A percentile compares a stretch with the other conserved stretches of the same genome.
phyloP scores from a whole-genome alignment of 2,888 invertebrate species.

The Xestoiulus laeticollis region DNA sequence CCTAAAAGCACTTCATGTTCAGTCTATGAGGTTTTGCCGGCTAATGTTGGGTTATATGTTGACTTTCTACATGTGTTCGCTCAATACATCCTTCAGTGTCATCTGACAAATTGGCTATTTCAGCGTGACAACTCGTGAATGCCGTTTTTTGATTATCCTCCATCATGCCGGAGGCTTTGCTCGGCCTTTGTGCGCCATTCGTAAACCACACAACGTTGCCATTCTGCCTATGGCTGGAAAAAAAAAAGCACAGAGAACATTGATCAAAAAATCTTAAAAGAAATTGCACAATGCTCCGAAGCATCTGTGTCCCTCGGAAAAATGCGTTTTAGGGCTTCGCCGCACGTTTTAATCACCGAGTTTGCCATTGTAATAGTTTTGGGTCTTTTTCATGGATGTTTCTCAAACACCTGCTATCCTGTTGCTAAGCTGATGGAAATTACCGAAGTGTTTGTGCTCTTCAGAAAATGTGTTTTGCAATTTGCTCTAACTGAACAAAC shows the following conservation, averaged over 20 bases:
- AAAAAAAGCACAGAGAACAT: neutral
- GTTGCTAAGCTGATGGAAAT: neutral
- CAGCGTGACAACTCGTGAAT: constrained; percentile 4
- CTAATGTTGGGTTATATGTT: no score
- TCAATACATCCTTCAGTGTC: neutral
- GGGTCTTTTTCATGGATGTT: neutral
- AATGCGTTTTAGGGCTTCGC: neutral
- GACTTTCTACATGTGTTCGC: neutral
- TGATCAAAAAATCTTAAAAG: constrained; percentile 6
- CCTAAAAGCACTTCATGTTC: no score
- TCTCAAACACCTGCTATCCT: neutral
- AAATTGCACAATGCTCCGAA: neutral
- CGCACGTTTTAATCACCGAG: constrained; percentile 8
- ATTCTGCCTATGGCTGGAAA: neutral
- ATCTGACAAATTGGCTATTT: constrained; percentile 22
- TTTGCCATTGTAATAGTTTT: neutral
- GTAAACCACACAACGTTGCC: neutral
- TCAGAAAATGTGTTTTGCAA: neutral
- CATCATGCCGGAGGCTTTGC: constrained; percentile 7
- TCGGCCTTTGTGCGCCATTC: neutral
- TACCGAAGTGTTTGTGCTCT: neutral
- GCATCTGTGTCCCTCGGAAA: neutral
- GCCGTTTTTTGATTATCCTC: constrained; percentile 25
- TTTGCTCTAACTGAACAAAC: neutral
- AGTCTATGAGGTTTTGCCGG: no score